Base-by-base conservation (phyloP, 2,797 vertebrate genomes). In the Simalia tracyae region DNA sequence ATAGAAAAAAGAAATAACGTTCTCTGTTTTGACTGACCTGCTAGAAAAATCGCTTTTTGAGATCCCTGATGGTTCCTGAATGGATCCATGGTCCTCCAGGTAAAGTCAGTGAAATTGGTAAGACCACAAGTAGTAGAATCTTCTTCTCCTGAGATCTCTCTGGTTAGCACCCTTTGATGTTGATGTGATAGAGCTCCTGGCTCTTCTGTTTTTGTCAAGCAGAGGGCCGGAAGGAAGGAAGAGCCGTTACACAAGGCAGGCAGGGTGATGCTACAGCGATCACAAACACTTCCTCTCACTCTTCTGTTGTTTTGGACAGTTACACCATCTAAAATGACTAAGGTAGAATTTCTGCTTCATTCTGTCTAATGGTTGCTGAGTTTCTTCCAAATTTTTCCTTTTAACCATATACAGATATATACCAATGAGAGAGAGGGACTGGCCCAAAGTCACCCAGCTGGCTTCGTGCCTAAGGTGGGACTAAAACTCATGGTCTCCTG, bases 21-120 rank as follows among this genome's bases (percentile, higher is more conserved):
- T 54, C 57, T 24, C 31, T 81, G 1, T 59, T 72, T n/a, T 1
- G 3, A 87, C 92, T 87, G 42, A 92, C 92, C 92, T 92, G 92
- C 15, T 3, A 90, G 84, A 28, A 92, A 1, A 11, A 92, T 14
- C 0, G 46, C 46, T 7, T 26, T 56, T 46, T 7, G 63, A 10
- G n/a, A 19, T 63, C 57, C 36, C 81, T 1, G 5, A 1, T 12
- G 17, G 10, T 56, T 60, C 4, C 12, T 28, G 84, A 17, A 56
- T 15, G n/a, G 61, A 17, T 56, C 86, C 57, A 60, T 81, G 36
- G 8, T 81, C 36, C 36, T 81, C 3, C 72, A 46, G 72, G 72
- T 24, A 9, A 81, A 0, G 8, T 42, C 36, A 24, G 6, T 54
- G 50, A 7, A 7, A 54, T 54, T 54, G 50, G 50, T 54, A 54